Conservation (phyloP, 2,888 invertebrate genomes). For the Leptinotarsa rubiginosa region DNA sequence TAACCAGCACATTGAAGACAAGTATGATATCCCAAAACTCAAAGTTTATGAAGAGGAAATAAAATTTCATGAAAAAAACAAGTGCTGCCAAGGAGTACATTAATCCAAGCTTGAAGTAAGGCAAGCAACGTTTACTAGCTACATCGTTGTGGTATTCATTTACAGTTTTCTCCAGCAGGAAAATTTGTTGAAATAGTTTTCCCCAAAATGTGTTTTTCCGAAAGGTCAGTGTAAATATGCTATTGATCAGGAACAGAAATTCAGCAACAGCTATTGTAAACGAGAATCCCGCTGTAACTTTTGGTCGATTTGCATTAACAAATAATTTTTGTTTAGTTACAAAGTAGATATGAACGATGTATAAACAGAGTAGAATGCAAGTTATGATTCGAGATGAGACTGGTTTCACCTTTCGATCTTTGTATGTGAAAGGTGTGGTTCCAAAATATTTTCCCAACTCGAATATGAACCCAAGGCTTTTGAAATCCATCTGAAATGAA, state of each 20-base stretch:
- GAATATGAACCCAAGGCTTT: neutral
- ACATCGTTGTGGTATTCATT: neutral
- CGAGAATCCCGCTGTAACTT: neutral
- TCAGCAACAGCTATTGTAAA: slow-evolving; percentile 1
- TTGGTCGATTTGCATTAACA: neutral
- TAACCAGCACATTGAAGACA: neutral
- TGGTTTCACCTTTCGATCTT: neutral
- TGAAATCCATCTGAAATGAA: neutral
- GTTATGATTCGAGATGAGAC: neutral
- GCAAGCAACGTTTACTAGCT: neutral
- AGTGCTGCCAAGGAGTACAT: slow-evolving; percentile 10
- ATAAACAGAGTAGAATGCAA: neutral
- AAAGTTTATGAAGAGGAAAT: neutral
- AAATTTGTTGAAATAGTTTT: neutral
- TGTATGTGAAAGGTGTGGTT: neutral
- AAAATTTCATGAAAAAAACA: neutral
- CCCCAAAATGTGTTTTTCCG: neutral
- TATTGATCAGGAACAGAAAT: neutral
- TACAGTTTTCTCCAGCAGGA: slow-evolving; percentile 5
- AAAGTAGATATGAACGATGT: slow-evolving; percentile 1
- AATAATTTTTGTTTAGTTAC: neutral
- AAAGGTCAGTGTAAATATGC: slow-evolving; percentile 5
- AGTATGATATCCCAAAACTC: neutral
- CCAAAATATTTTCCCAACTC: slow-evolving; percentile 20
- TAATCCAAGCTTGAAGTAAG: slow-evolving; percentile 2